A percentile compares a stretch with the other conserved stretches of the same genome.
Conservation (phyloP, 2,888 invertebrate genomes). For the Lochmaea crataegi region DNA sequence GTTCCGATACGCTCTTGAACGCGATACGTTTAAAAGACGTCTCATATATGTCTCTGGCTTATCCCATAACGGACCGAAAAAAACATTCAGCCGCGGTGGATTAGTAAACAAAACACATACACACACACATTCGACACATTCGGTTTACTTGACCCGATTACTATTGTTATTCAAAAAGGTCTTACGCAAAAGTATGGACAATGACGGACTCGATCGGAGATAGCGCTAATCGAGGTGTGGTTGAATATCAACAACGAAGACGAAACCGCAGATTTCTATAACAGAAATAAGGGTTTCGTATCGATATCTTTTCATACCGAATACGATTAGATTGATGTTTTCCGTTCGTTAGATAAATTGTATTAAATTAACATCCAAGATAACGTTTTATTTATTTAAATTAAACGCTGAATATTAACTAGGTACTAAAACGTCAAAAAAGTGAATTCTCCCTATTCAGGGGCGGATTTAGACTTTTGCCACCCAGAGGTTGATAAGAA, state of each 20-base stretch:
- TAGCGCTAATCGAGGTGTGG: slow-evolving; percentile 25
- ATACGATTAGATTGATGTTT: neutral
- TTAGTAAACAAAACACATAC: slow-evolving; percentile 54
- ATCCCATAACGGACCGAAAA: slow-evolving; percentile 16
- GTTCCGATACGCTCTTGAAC: slow-evolving; percentile 4
- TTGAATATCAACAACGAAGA: neutral
- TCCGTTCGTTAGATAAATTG: neutral
- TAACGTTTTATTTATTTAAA: no score
- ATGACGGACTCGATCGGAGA: slow-evolving; percentile 26
- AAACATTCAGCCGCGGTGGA: slow-evolving; percentile 16
- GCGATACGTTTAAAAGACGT: slow-evolving; percentile 7
- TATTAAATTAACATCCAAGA: no score
- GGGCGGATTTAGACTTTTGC: no score
- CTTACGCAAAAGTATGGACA: slow-evolving; percentile 54
- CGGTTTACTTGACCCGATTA: slow-evolving; percentile 57
- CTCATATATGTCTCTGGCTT: slow-evolving; percentile 17
- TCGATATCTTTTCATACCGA: neutral
- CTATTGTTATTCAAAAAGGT: slow-evolving; percentile 54
- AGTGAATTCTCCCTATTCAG: no score
- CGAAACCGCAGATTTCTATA: slow-evolving; percentile 3
- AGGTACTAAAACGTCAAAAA: no score
- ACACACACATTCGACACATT: slow-evolving; percentile 48
- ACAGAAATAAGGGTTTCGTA: neutral
- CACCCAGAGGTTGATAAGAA: no score
- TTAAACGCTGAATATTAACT: no score